Evolutionary conservation across 2,113 vertebrate genomes (phyloP).

Genomic region (Proteles cristata): DNA sequence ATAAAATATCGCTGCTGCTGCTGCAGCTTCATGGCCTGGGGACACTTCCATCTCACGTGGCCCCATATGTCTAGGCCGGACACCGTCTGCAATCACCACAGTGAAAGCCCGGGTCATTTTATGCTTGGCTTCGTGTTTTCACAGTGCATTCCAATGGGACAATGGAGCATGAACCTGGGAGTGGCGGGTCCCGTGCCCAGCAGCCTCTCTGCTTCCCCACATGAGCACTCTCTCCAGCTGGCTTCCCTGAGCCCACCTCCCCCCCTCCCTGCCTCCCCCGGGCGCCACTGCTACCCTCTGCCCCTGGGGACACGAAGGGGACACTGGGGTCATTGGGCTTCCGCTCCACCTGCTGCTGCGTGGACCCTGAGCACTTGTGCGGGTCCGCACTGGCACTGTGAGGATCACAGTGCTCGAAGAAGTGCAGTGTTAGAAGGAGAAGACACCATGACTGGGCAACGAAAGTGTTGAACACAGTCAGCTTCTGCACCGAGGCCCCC

Average conservation of each 20-base stretch:
- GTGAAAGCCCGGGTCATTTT: background rate
- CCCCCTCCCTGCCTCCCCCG: too few species aligned
- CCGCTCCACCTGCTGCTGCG: fast-evolving
- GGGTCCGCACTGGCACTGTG: too few species aligned
- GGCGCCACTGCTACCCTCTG: background rate
- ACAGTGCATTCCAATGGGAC: background rate
- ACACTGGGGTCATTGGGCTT: too few species aligned
- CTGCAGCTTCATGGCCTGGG: background rate
- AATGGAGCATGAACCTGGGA: background rate
- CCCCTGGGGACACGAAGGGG: fast-evolving
- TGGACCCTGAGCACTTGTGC: background rate
- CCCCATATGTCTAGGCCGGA: too few species aligned
- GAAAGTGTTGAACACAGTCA: background rate
- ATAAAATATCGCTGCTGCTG: background rate
- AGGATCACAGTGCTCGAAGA: background rate
- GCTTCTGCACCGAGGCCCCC: background rate
- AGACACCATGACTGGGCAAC: background rate
- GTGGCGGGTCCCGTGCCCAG: background rate
- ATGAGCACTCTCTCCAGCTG: background rate
- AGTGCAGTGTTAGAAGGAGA: background rate
- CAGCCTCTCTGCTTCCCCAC: background rate
- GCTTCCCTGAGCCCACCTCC: background rate
- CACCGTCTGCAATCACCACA: background rate
- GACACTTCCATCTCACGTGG: background rate
- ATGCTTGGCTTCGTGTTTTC: background rate